Percentiles rank a stretch among this genome's conserved stretches.
These are phyloP conservation scores for Aptenodytes forsteri DNA, from an alignment of 2,113 vertebrate species.

Conservation along the genomic window DNA sequence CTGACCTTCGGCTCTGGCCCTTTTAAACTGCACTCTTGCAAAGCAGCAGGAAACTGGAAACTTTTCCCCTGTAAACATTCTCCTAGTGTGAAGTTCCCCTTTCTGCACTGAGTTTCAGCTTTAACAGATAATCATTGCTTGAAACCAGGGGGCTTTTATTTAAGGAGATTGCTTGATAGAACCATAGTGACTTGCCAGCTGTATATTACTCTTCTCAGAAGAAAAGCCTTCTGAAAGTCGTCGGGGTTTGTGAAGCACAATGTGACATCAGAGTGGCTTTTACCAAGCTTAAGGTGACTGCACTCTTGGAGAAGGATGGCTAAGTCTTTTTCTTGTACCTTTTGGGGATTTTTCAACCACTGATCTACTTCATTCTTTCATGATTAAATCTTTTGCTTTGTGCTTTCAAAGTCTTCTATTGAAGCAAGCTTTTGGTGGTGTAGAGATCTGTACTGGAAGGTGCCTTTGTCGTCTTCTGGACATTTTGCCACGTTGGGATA, in stretches of 20 bases:
- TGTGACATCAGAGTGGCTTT: background rate
- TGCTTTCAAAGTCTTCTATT: background rate
- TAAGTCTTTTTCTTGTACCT: background rate
- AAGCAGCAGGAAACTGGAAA: accelerated
- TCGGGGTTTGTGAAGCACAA: background rate
- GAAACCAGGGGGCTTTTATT: background rate
- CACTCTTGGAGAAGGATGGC: background rate
- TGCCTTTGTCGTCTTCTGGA: background rate
- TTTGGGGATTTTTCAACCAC: background rate
- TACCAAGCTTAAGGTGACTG: background rate
- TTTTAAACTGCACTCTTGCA: background rate
- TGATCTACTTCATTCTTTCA: background rate
- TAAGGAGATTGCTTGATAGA: background rate
- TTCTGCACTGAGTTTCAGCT: background rate
- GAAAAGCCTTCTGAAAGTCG: background rate
- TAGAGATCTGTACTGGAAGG: background rate
- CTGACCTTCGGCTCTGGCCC: background rate
- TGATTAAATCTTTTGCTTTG: background rate
- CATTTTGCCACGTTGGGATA: background rate
- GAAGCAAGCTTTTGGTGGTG: background rate
- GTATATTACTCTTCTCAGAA: background rate
- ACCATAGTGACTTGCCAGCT: background rate
- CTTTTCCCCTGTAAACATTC: background rate
- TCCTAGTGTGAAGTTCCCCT: background rate
- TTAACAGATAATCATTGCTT: background rate